Base-by-base conservation (phyloP, 2,113 vertebrate genomes). In the Caretta caretta region DNA sequence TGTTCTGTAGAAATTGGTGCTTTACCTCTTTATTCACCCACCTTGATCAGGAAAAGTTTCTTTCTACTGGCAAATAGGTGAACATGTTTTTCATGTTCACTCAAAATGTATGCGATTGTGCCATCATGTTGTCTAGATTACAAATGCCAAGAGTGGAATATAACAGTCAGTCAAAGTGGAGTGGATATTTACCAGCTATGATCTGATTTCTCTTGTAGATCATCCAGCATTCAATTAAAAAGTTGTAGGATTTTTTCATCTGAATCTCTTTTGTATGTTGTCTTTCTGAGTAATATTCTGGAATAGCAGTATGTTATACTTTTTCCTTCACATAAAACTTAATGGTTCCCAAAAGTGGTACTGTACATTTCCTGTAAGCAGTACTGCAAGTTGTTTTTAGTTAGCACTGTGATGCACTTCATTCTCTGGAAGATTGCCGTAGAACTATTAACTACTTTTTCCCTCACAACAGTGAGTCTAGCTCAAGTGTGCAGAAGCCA, bases 61-160 rank as follows among this genome's bases (percentile, higher is more conserved):
- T 85, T 14, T 1, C 35, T 92, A 17, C 31, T 85, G 35, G 25
- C 1, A 6, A 3, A 19, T 29, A 59, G 20, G 29, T 86, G 59
- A 78, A 5, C 4, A 19, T 1, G 1, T 2, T 5, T 81, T 65
- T 57, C 80, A 16, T 5, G 79, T 22, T 4, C 19, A 12, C 2
- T 84, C 56, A 85, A 19, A 76, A 35, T 19, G 4, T 79, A 80
- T 11, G 16, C 2, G 82, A 82, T 35, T 72, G 69, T 86, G 57
- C 46, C 25, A 50, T 31, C 0, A 0, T n/a, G 2, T 53, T 7
- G 5, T 53, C 9, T 79, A 53, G 3, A 4, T 90, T 38, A 4
- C 6, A 25, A 4, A 24, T 89, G 14, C 2, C 22, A 86, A 65
- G 65, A 88, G 46, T 46, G 5, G 84, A 5, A 22, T 59, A n/a